A percentile compares a stretch with the other conserved stretches of the same genome.
Conservation (phyloP, 2,888 invertebrate species). For the Scelioninae gen. 2 region DNA sequence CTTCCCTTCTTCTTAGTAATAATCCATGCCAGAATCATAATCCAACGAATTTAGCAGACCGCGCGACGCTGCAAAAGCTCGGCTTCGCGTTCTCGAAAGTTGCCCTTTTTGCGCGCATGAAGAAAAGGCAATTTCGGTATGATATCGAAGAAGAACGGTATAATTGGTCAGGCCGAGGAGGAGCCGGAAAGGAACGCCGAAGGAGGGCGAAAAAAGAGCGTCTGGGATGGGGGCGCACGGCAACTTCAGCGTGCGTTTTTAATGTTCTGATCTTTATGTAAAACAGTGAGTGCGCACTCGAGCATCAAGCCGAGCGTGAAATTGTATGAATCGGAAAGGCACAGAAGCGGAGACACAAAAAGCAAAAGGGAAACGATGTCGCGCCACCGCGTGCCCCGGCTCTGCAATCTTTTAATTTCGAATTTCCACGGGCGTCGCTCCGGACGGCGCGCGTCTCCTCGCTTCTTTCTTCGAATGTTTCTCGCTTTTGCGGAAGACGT, state of each 20-base stretch:
- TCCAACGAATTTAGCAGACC: too few species aligned
- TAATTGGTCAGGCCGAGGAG: conserved; percentile 67
- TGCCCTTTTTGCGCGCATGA: conserved; percentile 50
- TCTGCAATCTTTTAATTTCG: conserved; percentile 68
- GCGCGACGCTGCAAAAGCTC: too few species aligned
- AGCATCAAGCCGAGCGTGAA: conserved; percentile 75
- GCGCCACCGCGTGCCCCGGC: conserved; percentile 54
- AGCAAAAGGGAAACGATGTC: conserved; percentile 59
- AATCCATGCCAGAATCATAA: too few species aligned
- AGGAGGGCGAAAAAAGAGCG: conserved; percentile 52
- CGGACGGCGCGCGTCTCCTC: conserved; percentile 26
- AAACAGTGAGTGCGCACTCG: conserved; percentile 70
- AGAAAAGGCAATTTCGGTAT: conserved; percentile 68
- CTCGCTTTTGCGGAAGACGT: conserved; percentile 49
- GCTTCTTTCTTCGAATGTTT: conserved; percentile 55
- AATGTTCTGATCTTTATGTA: conserved; percentile 76
- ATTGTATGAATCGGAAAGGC: conserved; percentile 74
- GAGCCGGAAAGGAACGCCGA: conserved; percentile 48
- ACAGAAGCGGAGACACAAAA: conserved; percentile 67
- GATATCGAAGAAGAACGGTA: conserved; percentile 65
- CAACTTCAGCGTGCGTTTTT: conserved; percentile 72
- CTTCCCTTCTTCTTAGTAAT: too few species aligned
- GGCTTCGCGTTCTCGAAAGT: conserved; percentile 36
- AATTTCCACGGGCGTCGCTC: conserved; percentile 67
- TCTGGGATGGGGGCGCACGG: conserved; percentile 59